Evolutionary conservation across 2,797 vertebrate species (phyloP).

Genomic region (Ptychadena robeensis): DNA sequence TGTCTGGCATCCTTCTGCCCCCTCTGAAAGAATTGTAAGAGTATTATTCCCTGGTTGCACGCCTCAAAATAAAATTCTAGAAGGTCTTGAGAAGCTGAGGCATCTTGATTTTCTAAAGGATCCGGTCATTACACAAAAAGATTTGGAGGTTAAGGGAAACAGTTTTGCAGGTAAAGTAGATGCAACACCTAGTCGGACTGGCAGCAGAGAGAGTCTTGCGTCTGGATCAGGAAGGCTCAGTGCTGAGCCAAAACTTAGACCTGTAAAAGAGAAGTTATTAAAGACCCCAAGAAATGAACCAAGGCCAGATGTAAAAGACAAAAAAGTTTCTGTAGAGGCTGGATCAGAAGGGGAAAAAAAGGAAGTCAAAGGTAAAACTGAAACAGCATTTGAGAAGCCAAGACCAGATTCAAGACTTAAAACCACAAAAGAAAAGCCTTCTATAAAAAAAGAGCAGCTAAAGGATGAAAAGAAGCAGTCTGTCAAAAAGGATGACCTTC

Average conservation of each 20-base stretch:
- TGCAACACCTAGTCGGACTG: slow-evolving; percentile 76
- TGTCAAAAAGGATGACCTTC: slow-evolving; percentile 70
- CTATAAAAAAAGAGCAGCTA: slow-evolving; percentile 72
- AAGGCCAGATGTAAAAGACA: slow-evolving; percentile 20
- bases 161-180: slow-evolving; percentile 55
- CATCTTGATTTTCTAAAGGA: slow-evolving; percentile 87
- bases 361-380: slow-evolving; percentile 61
- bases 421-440: slow-evolving; percentile 72
- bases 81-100: slow-evolving; percentile 87
- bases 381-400: background rate
- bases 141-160: slow-evolving; percentile 69
- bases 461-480: slow-evolving; percentile 76
- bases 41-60: slow-evolving; percentile 91
- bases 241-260: slow-evolving; percentile 4
- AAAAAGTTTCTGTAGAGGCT: slow-evolving; percentile 54
- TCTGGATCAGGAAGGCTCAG: slow-evolving; percentile 65
- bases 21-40: slow-evolving; percentile 86
- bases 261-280: slow-evolving; percentile 41
- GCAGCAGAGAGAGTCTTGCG: slow-evolving; percentile 88
- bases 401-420: slow-evolving; percentile 65
- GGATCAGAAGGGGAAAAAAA: slow-evolving; percentile 60
- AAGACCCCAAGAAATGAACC: slow-evolving; percentile 61
- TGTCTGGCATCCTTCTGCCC: slow-evolving; percentile 88
- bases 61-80: slow-evolving; percentile 84
- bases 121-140: slow-evolving; percentile 80